phyloP scores from a whole-genome alignment of 2,113 vertebrate genomes.

The Chamaea fasciata region DNA sequence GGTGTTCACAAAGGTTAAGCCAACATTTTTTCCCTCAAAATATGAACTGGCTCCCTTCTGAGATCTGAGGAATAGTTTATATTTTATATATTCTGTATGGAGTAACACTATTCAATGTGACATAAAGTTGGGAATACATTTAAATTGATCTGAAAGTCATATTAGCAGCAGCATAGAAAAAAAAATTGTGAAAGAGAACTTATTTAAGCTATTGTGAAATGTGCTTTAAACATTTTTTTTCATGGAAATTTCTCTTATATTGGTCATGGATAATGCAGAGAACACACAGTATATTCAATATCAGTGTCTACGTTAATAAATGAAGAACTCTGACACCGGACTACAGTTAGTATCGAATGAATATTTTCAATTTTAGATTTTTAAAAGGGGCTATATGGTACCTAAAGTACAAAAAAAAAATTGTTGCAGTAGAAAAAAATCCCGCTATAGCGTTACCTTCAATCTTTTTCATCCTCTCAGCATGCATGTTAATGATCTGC shows the following conservation, averaged over 20 bases:
- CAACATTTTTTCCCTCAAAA: not conserved
- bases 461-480: not conserved
- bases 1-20: not conserved
- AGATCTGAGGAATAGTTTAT: not conserved
- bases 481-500: not conserved
- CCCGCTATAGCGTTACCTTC: not conserved
- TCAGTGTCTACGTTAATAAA: not conserved
- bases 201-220: not conserved
- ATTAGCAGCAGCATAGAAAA: not conserved
- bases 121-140: not conserved
- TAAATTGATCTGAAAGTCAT: not conserved
- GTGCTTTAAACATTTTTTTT: not conserved
- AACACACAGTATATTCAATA: not conserved
- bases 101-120: not conserved
- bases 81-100: not conserved
- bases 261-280: not conserved
- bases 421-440: not conserved
- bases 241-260: not conserved
- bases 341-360: not conserved
- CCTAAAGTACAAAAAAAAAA: not conserved
- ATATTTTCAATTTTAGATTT: not conserved
- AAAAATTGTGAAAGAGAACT: not conserved
- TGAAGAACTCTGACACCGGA: not conserved
- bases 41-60: not conserved
- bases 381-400: not conserved